Percentiles rank a stretch among this genome's conserved stretches.
These are phyloP conservation scores for Oscheius sp. DNA, from an alignment of 2,888 invertebrate species.

Conservation along the genomic window DNA sequence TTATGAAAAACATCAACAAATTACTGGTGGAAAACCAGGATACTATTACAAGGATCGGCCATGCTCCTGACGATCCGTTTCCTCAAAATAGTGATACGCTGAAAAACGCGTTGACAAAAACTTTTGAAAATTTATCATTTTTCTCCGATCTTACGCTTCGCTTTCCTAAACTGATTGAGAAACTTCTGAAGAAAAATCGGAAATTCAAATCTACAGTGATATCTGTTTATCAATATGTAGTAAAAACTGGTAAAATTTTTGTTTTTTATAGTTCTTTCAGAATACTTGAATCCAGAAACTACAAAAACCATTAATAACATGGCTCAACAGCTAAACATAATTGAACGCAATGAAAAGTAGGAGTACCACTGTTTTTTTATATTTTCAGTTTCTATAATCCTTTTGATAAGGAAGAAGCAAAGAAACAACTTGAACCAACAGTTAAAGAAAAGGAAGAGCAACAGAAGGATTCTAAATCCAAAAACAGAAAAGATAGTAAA, in stretches of 20 bases:
- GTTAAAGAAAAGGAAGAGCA: constrained; percentile 12
- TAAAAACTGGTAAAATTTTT: constrained; percentile 37
- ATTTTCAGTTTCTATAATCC: constrained; percentile 16
- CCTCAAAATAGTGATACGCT: constrained; percentile 41
- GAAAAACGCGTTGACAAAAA: constrained; percentile 39
- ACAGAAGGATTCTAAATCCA: constrained; percentile 8
- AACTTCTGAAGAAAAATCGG: constrained; percentile 38
- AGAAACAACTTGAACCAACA: not conserved
- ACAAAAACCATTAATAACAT: constrained; percentile 34
- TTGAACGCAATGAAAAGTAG: constrained; percentile 33
- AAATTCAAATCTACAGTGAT: constrained; percentile 43
- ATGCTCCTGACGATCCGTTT: constrained; percentile 36
- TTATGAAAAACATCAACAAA: constrained; percentile 37
- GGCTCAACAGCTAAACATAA: constrained; percentile 43
- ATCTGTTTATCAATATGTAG: constrained; percentile 45
- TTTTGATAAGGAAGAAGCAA: constrained; percentile 19
- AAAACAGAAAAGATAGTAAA: not conserved
- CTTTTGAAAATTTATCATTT: constrained; percentile 46
- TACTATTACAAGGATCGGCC: constrained; percentile 35
- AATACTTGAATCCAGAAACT: constrained; percentile 36
- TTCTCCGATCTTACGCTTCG: constrained; percentile 42
- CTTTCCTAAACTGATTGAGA: constrained; percentile 36
- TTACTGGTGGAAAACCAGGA: constrained; percentile 38
- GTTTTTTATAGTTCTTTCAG: too few relatives aligned
- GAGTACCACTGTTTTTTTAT: not conserved